Conservation (phyloP, 2,797 vertebrate genomes). For the Sebastes elongatus region DNA sequence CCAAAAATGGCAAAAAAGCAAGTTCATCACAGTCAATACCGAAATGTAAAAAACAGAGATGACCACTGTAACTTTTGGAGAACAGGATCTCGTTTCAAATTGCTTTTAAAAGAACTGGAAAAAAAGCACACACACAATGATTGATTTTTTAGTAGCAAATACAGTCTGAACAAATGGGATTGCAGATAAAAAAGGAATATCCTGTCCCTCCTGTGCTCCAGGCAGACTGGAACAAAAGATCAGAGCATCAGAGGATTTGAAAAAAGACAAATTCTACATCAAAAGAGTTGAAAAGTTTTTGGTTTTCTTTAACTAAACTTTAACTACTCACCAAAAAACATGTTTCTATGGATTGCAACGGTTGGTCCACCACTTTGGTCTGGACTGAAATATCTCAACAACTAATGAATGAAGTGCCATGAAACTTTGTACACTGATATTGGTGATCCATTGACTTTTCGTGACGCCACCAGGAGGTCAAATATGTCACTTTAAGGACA, state of each 20-base stretch:
- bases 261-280: constrained; percentile 14
- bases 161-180: constrained; percentile 39
- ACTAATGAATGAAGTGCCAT: too few species aligned
- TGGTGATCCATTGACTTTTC: neutral
- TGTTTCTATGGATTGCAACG: neutral
- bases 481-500: accelerated
- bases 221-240: constrained; percentile 20
- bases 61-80: constrained; percentile 14
- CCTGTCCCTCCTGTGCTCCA: constrained; percentile 4
- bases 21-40: constrained; percentile 42
- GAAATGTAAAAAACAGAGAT: constrained; percentile 13
- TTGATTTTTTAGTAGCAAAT: constrained; percentile 26
- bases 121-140: neutral
- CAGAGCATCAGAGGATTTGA: constrained; percentile 7
- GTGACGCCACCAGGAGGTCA: neutral
- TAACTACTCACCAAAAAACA: neutral
- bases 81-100: constrained; percentile 17
- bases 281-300: neutral
- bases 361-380: too few species aligned
- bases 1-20: constrained; percentile 25
- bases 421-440: neutral
- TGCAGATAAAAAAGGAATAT: constrained; percentile 20
- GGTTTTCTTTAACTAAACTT: neutral
- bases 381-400: too few species aligned
- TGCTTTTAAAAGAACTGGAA: constrained; percentile 12